phyloP scores from a whole-genome alignment of 2,888 invertebrate genomes.

The Cephalotes varians region DNA sequence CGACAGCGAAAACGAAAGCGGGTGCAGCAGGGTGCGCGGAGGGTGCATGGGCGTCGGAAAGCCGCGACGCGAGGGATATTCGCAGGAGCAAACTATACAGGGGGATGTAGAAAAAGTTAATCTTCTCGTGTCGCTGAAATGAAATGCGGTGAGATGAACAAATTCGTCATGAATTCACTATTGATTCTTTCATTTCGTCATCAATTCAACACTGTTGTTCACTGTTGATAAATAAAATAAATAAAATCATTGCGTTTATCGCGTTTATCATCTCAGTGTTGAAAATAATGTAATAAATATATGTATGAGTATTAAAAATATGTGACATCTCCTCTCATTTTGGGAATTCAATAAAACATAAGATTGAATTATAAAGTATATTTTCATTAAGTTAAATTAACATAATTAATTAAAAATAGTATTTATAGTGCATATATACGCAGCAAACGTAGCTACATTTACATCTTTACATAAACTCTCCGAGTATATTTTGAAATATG shows the following conservation, averaged over 20 bases:
- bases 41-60: slow-evolving; percentile 34
- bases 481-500: background rate
- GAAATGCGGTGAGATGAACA: background rate
- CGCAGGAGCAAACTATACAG: background rate
- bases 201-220: no score
- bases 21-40: slow-evolving; percentile 29
- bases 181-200: no score
- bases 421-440: background rate
- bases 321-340: background rate
- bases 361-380: background rate
- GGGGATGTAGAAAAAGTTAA: slow-evolving; percentile 31
- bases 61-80: slow-evolving; percentile 19
- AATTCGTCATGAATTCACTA: background rate
- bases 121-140: slow-evolving; percentile 22
- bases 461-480: background rate
- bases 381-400: background rate
- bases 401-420: background rate
- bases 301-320: background rate
- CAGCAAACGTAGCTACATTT: background rate
- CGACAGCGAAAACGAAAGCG: slow-evolving; percentile 58
- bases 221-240: background rate
- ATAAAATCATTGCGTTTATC: background rate
- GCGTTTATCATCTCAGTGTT: background rate
- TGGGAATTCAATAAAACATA: background rate
- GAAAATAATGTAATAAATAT: background rate